Evolutionary conservation across 2,888 invertebrate genomes (phyloP).

Genomic region (Neuroscelio doddi): DNA sequence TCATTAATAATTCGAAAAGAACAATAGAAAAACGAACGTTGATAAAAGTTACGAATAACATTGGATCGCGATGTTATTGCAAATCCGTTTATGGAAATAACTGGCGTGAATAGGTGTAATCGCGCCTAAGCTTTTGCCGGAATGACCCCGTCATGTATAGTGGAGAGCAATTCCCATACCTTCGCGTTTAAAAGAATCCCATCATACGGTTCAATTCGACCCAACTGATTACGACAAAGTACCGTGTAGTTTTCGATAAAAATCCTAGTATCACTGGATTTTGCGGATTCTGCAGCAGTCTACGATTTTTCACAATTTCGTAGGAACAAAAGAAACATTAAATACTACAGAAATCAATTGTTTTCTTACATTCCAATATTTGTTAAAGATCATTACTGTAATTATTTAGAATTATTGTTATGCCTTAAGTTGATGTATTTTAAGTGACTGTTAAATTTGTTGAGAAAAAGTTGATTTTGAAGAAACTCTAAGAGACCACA

Average conservation of each 20-base stretch:
- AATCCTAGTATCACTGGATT: constrained; percentile 8
- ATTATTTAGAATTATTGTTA: no score
- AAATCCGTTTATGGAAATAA: constrained; percentile 38
- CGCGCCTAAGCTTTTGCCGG: constrained; percentile 30
- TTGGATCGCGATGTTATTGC: constrained; percentile 25
- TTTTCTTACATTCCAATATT: no score
- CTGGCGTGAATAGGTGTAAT: constrained; percentile 32
- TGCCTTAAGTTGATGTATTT: no score
- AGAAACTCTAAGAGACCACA: no score
- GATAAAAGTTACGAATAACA: constrained; percentile 6
- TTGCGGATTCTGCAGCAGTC: constrained; percentile 1
- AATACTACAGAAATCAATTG: constrained; percentile 1
- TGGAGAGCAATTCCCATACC: constrained; percentile 12
- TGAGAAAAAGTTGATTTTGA: no score
- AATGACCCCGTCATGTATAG: constrained; percentile 17
- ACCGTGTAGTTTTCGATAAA: constrained; percentile 12
- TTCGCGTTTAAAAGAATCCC: constrained; percentile 35
- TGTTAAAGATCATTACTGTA: no score
- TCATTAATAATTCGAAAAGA: constrained; percentile 12
- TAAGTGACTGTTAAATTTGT: no score
- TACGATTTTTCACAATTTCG: constrained; percentile 3
- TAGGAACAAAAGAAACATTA: neutral
- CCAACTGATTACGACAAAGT: constrained; percentile 25
- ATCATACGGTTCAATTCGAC: constrained; percentile 34
- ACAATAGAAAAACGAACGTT: constrained; percentile 8